Percentiles rank a stretch among this genome's conserved stretches.
phyloP scores from a whole-genome alignment of 1,140 invertebrate species.

The Panagrolaimus sp. region DNA sequence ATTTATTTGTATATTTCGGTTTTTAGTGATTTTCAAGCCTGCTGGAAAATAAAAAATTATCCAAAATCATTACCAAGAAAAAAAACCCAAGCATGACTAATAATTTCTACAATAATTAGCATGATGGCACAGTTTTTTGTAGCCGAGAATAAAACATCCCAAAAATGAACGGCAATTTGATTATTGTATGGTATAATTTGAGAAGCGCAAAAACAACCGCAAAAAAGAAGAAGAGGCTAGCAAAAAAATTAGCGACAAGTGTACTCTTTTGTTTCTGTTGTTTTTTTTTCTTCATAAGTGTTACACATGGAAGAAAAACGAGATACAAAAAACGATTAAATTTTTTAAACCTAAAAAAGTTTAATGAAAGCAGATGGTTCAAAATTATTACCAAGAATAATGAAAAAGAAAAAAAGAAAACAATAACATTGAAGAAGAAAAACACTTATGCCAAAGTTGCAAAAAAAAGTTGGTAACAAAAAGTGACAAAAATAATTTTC shows the following conservation, averaged over 20 bases:
- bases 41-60: too few species aligned
- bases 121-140: not conserved
- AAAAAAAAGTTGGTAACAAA: too few species aligned
- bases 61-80: too few species aligned
- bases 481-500: too few species aligned
- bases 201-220: not conserved
- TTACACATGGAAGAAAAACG: not conserved
- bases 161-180: not conserved
- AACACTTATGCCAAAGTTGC: not conserved
- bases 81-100: too few species aligned
- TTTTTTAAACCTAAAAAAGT: not conserved
- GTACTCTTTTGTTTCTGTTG: too few species aligned
- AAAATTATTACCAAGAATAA: not conserved
- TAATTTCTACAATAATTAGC: too few species aligned
- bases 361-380: not conserved
- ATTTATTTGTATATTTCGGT: too few species aligned
- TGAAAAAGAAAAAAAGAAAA: not conserved
- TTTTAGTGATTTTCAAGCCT: too few species aligned
- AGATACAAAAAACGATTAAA: not conserved
- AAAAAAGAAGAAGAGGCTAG: not conserved
- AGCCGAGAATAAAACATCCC: not conserved
- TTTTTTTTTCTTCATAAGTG: not conserved
- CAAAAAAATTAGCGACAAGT: constrained; percentile 1
- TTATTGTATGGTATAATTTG: not conserved
- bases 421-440: not conserved